These are phyloP conservation scores for Trachurus trachurus DNA, from an alignment of 2,797 vertebrate species.

Conservation along the genomic window DNA sequence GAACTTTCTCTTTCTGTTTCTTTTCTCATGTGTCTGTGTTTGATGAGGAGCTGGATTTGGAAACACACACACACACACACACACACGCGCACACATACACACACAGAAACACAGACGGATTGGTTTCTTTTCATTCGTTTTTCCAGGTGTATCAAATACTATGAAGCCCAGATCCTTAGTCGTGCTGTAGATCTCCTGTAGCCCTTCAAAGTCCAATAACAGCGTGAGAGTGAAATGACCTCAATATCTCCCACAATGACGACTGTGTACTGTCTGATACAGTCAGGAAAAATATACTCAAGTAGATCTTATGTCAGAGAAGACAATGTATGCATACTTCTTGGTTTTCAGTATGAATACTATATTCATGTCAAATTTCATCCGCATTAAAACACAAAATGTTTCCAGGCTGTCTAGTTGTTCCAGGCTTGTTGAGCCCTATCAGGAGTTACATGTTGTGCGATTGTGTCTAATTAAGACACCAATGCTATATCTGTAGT, in stretches of 20 bases:
- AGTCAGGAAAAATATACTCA: background rate
- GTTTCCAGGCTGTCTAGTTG: constrained; percentile 13
- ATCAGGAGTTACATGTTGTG: constrained; percentile 42
- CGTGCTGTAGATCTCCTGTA: constrained; percentile 13
- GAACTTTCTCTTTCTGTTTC: constrained; percentile 2
- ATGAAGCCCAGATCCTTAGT: constrained; percentile 14
- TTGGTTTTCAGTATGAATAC: background rate
- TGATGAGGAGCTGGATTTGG: constrained; percentile 24
- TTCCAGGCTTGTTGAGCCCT: constrained; percentile 24
- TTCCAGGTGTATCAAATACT: constrained; percentile 20
- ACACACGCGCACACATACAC: background rate
- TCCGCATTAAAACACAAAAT: constrained; percentile 21
- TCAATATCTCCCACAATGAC: background rate
- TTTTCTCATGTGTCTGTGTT: background rate
- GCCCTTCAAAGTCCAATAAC: background rate
- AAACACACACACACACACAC: background rate
- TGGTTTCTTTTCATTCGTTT: constrained; percentile 13
- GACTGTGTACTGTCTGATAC: background rate
- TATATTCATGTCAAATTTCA: background rate
- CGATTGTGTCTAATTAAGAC: constrained; percentile 57
- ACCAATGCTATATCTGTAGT: constrained; percentile 48
- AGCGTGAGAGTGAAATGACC: no score
- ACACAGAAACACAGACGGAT: background rate
- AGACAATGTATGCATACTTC: background rate
- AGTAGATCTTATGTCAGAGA: background rate